Percentiles rank a stretch among this genome's conserved stretches.
Evolutionary conservation across 1,140 invertebrate species (phyloP).

Genomic region (Cheumatopsyche charites): DNA sequence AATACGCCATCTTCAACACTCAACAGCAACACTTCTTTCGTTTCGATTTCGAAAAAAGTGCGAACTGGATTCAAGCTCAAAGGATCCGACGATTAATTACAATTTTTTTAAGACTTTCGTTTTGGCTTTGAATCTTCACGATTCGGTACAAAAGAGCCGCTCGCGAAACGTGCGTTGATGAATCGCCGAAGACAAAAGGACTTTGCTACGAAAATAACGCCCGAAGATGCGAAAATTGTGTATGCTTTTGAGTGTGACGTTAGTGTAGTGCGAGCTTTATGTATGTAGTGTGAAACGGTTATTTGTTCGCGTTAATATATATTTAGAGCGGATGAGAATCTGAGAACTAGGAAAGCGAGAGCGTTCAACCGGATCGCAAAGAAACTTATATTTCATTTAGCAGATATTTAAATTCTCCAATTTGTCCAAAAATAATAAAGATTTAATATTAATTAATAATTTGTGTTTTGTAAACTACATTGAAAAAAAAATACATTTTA

Average conservation of each 20-base stretch:
- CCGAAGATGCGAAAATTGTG: constrained; percentile 13
- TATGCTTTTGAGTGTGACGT: too few species aligned
- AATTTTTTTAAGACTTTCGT: too few species aligned
- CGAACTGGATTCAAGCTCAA: not conserved
- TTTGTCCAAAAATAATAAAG: too few species aligned
- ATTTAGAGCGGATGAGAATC: constrained; percentile 36
- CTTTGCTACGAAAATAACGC: constrained; percentile 4
- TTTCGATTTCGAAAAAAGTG: not conserved
- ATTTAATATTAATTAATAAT: too few species aligned
- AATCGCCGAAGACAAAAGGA: constrained; percentile 17
- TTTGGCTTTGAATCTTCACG: not conserved
- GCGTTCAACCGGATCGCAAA: constrained; percentile 21
- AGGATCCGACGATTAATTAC: too few species aligned
- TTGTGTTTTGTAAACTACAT: too few species aligned
- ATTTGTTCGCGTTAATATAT: constrained; percentile 29
- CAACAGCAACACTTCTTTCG: not conserved
- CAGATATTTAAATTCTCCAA: too few species aligned
- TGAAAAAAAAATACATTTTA: too few species aligned
- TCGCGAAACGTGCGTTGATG: constrained; percentile 15
- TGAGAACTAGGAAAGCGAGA: constrained; percentile 9
- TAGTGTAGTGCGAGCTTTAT: not conserved
- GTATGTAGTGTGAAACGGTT: constrained; percentile 11
- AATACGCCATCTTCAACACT: too few species aligned
- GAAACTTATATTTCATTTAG: too few species aligned
- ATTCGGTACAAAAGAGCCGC: constrained; percentile 8